phyloP scores from a whole-genome alignment of 2,797 vertebrate species.

The Neosalanx taihuensis region DNA sequence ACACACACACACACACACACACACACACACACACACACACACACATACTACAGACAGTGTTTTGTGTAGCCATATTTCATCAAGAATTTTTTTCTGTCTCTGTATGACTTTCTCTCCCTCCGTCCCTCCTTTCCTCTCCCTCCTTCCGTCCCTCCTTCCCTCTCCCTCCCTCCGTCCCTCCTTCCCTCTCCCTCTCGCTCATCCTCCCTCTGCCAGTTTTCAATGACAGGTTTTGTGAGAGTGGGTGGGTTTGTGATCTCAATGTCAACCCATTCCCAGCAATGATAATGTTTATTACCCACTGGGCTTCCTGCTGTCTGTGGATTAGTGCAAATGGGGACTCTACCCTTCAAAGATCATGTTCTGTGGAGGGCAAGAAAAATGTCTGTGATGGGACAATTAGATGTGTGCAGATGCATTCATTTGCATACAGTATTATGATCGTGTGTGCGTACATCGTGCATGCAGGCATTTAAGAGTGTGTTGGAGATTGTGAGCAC shows the following conservation, averaged over 20 bases:
- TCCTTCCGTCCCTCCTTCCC: constrained; percentile 30
- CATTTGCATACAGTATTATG: not conserved
- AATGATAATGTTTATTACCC: constrained; percentile 77
- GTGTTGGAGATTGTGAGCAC: not conserved
- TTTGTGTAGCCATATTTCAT: too few relatives aligned
- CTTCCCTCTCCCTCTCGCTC: not conserved
- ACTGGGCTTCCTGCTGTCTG: constrained; percentile 62
- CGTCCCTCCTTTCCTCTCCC: constrained; percentile 1
- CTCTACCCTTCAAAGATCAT: constrained; percentile 66
- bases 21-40: too few relatives aligned
- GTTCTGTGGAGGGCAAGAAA: constrained; percentile 50
- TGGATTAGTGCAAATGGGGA: constrained; percentile 70
- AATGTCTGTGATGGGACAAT: constrained; percentile 12
- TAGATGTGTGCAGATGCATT: constrained; percentile 17
- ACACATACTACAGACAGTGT: too few relatives aligned
- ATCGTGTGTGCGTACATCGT: constrained; percentile 6
- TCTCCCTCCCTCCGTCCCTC: not conserved
- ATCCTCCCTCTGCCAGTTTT: constrained; percentile 43
- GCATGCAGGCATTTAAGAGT: constrained; percentile 10
- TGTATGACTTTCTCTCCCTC: constrained; percentile 6
- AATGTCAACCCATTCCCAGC: constrained; percentile 73
- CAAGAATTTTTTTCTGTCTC: not conserved
- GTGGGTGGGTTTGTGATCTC: constrained; percentile 53
- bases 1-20: too few relatives aligned
- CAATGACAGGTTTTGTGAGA: constrained; percentile 59